Evolutionary conservation across 2,113 vertebrate species (phyloP), one percentile per base, ranked within the genome.

Genomic region (Poecile atricapillus): DNA sequence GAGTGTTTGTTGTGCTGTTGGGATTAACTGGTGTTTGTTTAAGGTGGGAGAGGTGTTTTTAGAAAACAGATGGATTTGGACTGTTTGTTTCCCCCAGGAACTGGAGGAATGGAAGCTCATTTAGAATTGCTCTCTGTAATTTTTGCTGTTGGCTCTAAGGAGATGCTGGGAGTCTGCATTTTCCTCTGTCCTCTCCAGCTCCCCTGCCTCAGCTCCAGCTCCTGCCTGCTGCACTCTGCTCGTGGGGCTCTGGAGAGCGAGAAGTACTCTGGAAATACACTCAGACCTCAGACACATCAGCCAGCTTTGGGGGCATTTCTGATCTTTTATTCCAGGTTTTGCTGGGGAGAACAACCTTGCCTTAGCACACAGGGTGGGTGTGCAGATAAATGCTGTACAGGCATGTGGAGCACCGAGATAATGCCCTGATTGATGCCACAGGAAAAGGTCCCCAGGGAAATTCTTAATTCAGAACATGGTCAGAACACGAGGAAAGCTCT

Each of bases 391-490:
- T 6, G 16, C 9, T 35, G 7, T 2, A 2, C 10, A 21, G 46
- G 37, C 18, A 9, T 1, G 3, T 1, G 35, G 44, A 63, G 18
- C 24, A 6, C 31, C 13, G 15, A 0, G 56, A 15, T 33, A 50
- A n/a, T 0, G 0, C 64, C 18, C 9, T 10, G 20, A 22, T 0
- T 1, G 8, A 27, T 27, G 64, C n/a, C 18, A 1, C 0, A 30
- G 80, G 7, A 22, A 14, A 21, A 44, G 11, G 9, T 17, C n/a
- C 8, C 1, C 0, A 7, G 55, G 69, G 75, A 31, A 88, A 76
- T 71, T 9, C 13, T 10, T 12, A 3, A 47, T 8, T 35, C 83
- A 25, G 46, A 62, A 55, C 25, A 4, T 1, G 62, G 49, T 18
- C 76, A 16, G 63, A 35, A 20, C 31, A 0, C 0, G 5, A 47